Evolutionary conservation across 2,113 vertebrate species (phyloP), one percentile per base, ranked within the genome.

Genomic region (Crypturellus undulatus): DNA sequence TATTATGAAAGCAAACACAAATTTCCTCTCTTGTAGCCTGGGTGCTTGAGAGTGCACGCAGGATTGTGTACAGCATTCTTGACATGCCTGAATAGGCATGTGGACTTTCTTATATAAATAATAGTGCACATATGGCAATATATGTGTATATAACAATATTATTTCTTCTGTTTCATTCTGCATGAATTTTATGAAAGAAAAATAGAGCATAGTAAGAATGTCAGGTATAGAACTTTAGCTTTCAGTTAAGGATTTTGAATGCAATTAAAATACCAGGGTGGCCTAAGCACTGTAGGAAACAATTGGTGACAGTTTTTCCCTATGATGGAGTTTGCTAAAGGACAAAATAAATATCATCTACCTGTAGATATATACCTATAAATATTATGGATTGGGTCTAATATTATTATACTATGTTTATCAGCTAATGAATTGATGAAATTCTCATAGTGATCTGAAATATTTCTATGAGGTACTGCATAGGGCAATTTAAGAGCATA

Each of bases 231-330:
- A 86, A 91, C 95, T 89, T 94, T 79, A 81, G 88, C 93, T 94
- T 83, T 81, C 90, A 79, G 83, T 98, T 91, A 97, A 97, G 97
- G 95, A 94, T 84, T 96, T 97, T 96, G 93, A 96, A n/a, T 90
- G 76, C 89, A 84, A 90, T 64, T 78, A 51, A n/a, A 49, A 56
- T 79, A 89, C 82, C 89, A 87, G 25, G 52, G 56, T 95, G 80
- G 28, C 70, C 69, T 90, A 52, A 72, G 58, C 22, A 49, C 54
- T 95, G 79, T 10, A 88, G 89, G 69, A 71, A 67, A 90, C 75
- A 78, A 4, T 47, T 80, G 6, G 58, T 84, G 79, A 64, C 20
- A 4, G 67, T 86, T 81, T 69, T 56, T 90, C 69, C 76, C 32
- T 24, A 34, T 6, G 3, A 12, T 58, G 58, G 36, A 72, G 16